Evolutionary conservation across 2,888 invertebrate species (phyloP).

Genomic region (Drosophila yooni): DNA sequence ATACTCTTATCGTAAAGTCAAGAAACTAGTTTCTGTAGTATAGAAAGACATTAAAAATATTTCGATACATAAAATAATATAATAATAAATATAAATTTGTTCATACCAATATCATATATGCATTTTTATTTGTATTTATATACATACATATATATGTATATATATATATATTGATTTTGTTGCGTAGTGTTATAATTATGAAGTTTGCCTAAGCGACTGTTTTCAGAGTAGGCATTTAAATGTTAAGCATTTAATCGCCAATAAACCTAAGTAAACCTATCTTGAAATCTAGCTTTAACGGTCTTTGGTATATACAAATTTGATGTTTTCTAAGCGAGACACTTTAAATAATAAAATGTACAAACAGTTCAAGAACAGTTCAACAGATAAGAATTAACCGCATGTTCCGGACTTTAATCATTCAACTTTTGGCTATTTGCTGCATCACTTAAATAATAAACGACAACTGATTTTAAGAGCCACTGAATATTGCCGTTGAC

Average conservation of each 20-base stretch:
- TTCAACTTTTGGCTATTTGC: conserved; percentile 39
- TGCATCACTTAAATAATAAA: conserved; percentile 38
- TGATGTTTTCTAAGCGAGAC: not conserved
- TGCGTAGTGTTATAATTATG: not conserved
- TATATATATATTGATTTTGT: not conserved
- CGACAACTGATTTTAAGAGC: conserved; percentile 35
- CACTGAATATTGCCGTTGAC: conserved; percentile 21
- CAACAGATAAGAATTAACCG: conserved; percentile 27
- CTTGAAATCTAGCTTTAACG: not conserved
- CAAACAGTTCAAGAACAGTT: not conserved
- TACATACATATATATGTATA: no score
- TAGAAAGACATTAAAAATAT: not conserved
- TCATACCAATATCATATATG: no score
- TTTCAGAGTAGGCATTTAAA: not conserved
- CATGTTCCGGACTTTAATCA: conserved; percentile 3
- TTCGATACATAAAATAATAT: not conserved
- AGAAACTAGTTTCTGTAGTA: not conserved
- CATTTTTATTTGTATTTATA: not conserved
- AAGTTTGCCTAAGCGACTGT: not conserved
- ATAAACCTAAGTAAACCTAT: not conserved
- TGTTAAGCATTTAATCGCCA: not conserved
- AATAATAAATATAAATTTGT: no score
- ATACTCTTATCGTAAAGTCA: not conserved
- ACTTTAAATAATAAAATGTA: conserved; percentile 2
- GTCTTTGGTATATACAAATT: not conserved